Evolutionary conservation across 1,140 invertebrate species (phyloP).

Genomic region (Plutomurus gul): DNA sequence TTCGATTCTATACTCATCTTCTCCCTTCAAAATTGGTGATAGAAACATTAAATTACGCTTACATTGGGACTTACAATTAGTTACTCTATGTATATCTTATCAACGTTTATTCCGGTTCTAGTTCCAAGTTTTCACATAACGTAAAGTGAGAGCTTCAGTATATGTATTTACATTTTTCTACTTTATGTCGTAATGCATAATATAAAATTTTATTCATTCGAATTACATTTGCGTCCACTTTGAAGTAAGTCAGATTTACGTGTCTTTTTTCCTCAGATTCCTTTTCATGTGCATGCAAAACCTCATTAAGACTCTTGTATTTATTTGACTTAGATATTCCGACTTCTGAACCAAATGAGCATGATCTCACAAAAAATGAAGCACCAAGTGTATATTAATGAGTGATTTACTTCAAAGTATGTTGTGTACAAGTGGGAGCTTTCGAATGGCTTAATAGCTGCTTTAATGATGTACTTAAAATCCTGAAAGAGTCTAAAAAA

Average conservation of each 20-base stretch:
- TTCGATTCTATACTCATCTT: background rate
- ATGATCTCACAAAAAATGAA: background rate
- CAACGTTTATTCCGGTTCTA: no score
- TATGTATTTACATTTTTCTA: no score
- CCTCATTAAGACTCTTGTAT: background rate
- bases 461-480: constrained; percentile 28
- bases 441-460: background rate
- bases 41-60: no score
- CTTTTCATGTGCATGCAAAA: background rate
- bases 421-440: background rate
- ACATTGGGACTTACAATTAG: no score
- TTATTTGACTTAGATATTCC: background rate
- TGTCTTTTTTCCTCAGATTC: background rate
- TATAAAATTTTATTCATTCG: no score
- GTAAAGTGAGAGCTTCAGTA: no score
- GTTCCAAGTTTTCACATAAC: no score
- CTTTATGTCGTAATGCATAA: no score
- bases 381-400: background rate
- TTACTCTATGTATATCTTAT: no score
- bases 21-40: no score
- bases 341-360: background rate
- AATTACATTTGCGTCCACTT: no score
- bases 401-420: constrained; percentile 25
- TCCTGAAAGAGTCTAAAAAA: constrained; percentile 5
- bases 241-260: no score